Conservation (phyloP, 1,140 invertebrate genomes). For the Nymphalis io region DNA sequence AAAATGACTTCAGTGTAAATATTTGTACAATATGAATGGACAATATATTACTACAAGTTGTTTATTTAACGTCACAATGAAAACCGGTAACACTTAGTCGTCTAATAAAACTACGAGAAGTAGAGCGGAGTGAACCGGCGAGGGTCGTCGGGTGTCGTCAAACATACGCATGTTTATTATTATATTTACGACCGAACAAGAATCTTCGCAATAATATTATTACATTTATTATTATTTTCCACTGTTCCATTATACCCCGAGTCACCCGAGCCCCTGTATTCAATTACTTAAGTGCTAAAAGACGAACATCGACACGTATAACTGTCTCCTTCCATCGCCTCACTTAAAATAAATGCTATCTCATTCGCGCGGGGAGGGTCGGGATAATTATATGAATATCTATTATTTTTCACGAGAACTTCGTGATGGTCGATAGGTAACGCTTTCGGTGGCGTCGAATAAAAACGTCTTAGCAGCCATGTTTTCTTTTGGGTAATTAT, state of each 20-base stretch:
- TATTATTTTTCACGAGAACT: conserved; percentile 70
- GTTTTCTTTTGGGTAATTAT: conserved; percentile 63
- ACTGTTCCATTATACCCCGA: conserved; percentile 63
- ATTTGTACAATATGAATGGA: neutral
- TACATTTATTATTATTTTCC: conserved; percentile 71
- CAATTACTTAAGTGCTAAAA: conserved; percentile 78
- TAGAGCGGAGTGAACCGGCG: neutral
- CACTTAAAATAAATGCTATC: conserved; percentile 28
- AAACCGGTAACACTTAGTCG: neutral
- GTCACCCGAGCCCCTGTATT: conserved; percentile 65
- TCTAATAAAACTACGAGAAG: neutral
- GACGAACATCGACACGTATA: conserved; percentile 50
- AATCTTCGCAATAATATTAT: conserved; percentile 55
- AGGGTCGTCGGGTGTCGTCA: conserved; percentile 27
- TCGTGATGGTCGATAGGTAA: conserved; percentile 68
- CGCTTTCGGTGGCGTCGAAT: conserved; percentile 60
- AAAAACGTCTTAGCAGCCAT: conserved; percentile 64
- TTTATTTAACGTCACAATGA: neutral
- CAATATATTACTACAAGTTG: neutral
- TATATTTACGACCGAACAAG: conserved; percentile 63
- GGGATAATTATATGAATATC: conserved; percentile 73
- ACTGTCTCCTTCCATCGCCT: conserved; percentile 47
- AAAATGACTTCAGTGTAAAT: neutral
- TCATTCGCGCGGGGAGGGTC: conserved; percentile 51
- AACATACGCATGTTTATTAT: conserved; percentile 60